Percentiles rank a stretch among this genome's conserved stretches.
These are phyloP conservation scores for Carassius carassius DNA, from an alignment of 2,113 vertebrate species.

Conservation along the genomic window DNA sequence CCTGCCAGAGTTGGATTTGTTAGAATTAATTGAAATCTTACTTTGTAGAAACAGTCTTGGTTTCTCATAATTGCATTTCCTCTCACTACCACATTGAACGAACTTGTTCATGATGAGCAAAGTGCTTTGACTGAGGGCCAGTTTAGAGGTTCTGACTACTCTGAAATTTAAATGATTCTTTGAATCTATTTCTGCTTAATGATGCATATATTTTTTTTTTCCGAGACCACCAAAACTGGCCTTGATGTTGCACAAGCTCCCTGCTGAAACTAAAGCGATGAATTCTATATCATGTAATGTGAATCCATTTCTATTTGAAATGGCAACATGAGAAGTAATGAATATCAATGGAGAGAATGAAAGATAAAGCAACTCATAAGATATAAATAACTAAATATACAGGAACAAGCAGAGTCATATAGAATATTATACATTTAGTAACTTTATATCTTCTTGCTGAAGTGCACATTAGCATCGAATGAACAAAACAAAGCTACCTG, in stretches of 20 bases:
- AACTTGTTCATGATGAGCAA: conserved; percentile 17
- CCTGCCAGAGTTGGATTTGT: conserved; percentile 22
- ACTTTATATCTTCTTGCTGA: conserved; percentile 11
- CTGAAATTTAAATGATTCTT: neutral
- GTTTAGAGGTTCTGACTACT: conserved; percentile 1
- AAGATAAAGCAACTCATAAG: conserved; percentile 4
- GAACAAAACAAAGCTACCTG: neutral
- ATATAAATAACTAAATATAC: neutral
- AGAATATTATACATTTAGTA: neutral
- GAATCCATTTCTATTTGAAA: conserved; percentile 41
- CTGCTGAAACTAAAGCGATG: conserved; percentile 6
- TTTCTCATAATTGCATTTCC: conserved; percentile 31
- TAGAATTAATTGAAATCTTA: conserved; percentile 41
- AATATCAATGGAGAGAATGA: conserved; percentile 29
- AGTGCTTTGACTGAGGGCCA: conserved; percentile 4
- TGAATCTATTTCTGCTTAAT: neutral
- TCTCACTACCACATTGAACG: conserved; percentile 6
- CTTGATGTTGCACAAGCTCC: neutral
- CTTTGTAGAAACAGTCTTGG: neutral
- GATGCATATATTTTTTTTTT: neutral
- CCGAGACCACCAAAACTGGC: neutral
- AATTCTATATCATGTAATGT: conserved; percentile 25
- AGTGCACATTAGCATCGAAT: neutral
- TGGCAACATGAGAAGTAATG: conserved; percentile 37
- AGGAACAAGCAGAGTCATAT: neutral